These are phyloP conservation scores for Dasyornis broadbenti DNA, from an alignment of 2,113 vertebrate genomes.

Conservation along the genomic window DNA sequence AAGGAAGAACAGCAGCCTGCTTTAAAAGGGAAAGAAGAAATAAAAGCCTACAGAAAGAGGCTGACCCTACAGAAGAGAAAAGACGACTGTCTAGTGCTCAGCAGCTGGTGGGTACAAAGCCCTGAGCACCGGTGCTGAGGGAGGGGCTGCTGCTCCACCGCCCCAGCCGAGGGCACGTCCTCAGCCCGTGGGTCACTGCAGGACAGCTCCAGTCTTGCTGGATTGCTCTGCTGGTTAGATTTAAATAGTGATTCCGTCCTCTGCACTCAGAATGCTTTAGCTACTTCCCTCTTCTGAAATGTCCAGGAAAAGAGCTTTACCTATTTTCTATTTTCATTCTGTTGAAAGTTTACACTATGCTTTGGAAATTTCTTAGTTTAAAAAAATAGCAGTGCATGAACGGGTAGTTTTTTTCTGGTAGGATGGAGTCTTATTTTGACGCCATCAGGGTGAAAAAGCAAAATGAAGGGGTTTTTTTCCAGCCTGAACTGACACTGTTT, in stretches of 20 bases:
- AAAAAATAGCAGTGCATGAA: neutral
- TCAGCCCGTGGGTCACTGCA: neutral
- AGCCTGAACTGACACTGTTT: neutral
- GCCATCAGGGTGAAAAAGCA: neutral
- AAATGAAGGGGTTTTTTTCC: neutral
- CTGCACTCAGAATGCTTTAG: neutral
- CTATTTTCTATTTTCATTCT: neutral
- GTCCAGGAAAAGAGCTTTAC: neutral
- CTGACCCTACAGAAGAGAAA: slow-evolving; percentile 3
- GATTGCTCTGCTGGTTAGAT: neutral
- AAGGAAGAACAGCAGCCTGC: slow-evolving; percentile 27
- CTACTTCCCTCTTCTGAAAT: neutral
- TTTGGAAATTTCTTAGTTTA: neutral
- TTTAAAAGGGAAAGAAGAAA: slow-evolving; percentile 1
- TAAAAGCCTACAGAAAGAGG: slow-evolving; percentile 27
- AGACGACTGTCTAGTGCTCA: neutral
- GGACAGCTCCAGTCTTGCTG: neutral
- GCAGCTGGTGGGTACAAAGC: neutral
- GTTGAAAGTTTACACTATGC: neutral
- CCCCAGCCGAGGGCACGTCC: neutral
- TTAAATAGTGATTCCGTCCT: neutral
- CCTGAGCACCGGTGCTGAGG: rapidly evolving
- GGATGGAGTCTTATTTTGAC: neutral
- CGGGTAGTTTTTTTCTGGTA: neutral
- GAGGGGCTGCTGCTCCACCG: neutral